Conservation (phyloP, 2,113 vertebrate species). For the Piliocolobus tephrosceles region DNA sequence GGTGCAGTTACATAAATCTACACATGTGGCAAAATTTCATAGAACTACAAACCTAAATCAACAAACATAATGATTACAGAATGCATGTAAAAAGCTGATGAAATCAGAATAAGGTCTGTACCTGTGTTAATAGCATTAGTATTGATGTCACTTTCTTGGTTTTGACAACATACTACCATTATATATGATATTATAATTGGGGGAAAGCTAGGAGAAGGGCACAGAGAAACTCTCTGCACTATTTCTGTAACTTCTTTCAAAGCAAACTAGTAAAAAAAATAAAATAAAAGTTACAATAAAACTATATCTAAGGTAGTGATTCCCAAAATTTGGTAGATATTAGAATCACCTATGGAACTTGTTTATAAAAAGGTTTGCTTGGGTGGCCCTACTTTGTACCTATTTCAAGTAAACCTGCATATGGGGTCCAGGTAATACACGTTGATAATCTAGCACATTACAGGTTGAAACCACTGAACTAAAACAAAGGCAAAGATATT, state of each 20-base stretch:
- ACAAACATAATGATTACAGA: background rate
- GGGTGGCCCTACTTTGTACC: background rate
- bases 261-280: background rate
- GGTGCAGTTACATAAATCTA: background rate
- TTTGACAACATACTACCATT: background rate
- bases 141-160: background rate
- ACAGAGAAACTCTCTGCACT: background rate
- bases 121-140: background rate
- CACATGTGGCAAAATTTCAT: background rate
- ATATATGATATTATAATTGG: background rate
- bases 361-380: background rate
- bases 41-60: background rate
- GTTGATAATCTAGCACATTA: background rate
- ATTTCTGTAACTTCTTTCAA: background rate
- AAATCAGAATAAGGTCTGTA: background rate
- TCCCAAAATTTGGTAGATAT: background rate
- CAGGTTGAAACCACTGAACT: background rate
- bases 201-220: background rate
- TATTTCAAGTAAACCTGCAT: background rate
- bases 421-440: background rate
- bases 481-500: slow-evolving; percentile 16
- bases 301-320: background rate
- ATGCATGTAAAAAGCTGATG: background rate
- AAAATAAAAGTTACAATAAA: background rate
- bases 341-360: background rate